These are phyloP conservation scores for Meiosimyza decipiens DNA, from an alignment of 2,888 invertebrate genomes.

Conservation along the genomic window DNA sequence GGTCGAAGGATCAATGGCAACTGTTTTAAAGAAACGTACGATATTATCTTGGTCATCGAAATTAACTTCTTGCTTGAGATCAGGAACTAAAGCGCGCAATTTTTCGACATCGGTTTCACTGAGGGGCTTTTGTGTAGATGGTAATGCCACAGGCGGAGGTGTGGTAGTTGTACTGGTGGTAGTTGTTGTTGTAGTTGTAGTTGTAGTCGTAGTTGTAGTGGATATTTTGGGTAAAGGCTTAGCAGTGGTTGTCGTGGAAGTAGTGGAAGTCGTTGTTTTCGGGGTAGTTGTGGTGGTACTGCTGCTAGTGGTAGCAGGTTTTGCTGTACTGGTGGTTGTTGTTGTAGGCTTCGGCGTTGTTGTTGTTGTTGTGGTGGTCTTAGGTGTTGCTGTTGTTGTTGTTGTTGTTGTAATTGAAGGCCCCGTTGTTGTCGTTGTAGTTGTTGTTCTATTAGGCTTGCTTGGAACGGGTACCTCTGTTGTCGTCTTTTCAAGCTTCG, in stretches of 20 bases:
- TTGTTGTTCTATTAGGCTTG: slow-evolving; percentile 35
- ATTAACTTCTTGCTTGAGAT: slow-evolving; percentile 56
- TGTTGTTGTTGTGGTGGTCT: slow-evolving; percentile 28
- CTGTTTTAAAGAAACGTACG: slow-evolving; percentile 65
- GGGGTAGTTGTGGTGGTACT: slow-evolving; percentile 26
- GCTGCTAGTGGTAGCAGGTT: slow-evolving; percentile 32
- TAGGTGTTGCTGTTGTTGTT: slow-evolving; percentile 24
- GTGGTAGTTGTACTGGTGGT: slow-evolving; percentile 23
- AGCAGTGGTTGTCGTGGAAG: slow-evolving; percentile 33
- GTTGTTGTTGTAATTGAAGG: slow-evolving; percentile 33
- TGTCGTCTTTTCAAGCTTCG: slow-evolving; percentile 5
- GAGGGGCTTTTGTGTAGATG: slow-evolving; percentile 39
- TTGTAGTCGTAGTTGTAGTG: slow-evolving; percentile 17
- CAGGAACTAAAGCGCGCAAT: slow-evolving; percentile 56
- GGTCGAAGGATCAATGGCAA: slow-evolving; percentile 55
- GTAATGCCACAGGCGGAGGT: slow-evolving; percentile 6
- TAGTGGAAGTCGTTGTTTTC: slow-evolving; percentile 36
- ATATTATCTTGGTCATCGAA: slow-evolving; percentile 62
- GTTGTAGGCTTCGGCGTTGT: slow-evolving; percentile 30
- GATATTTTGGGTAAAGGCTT: neutral
- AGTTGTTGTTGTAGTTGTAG: slow-evolving; percentile 25
- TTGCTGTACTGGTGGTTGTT: slow-evolving; percentile 32
- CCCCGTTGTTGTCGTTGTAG: slow-evolving; percentile 15
- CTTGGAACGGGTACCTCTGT: slow-evolving; percentile 22
- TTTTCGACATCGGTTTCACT: slow-evolving; percentile 57